A percentile compares a stretch with the other conserved stretches of the same genome.
phyloP scores from a whole-genome alignment of 2,797 vertebrate genomes.

The Semotilus atromaculatus region DNA sequence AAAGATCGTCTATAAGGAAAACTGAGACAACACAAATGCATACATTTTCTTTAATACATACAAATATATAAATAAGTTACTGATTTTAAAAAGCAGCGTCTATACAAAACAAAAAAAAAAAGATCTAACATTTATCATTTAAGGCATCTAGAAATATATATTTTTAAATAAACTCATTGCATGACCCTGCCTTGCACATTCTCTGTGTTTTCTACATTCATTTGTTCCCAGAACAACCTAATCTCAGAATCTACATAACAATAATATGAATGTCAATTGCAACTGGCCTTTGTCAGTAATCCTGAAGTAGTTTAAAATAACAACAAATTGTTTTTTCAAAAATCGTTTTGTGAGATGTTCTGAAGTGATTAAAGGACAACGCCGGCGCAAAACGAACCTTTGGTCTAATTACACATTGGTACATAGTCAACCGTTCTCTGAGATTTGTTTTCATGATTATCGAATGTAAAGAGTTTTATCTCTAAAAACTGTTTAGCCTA shows the following conservation, averaged over 20 bases:
- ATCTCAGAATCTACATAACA: background rate
- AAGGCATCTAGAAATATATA: conserved; percentile 15
- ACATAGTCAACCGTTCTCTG: too few species aligned
- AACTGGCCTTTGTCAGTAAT: background rate
- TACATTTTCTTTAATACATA: conserved; percentile 40
- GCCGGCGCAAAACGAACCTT: too few species aligned
- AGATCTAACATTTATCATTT: conserved; percentile 17
- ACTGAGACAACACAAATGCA: background rate
- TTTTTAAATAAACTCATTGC: background rate
- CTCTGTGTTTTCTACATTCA: background rate
- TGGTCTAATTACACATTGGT: too few species aligned
- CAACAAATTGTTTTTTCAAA: background rate
- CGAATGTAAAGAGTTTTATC: too few species aligned
- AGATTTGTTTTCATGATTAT: too few species aligned
- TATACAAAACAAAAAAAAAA: background rate
- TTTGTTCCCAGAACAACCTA: background rate
- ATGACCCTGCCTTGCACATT: background rate
- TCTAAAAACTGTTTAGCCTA: too few species aligned
- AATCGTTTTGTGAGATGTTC: background rate
- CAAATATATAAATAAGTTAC: conserved; percentile 38
- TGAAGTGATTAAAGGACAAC: background rate
- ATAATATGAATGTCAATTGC: background rate
- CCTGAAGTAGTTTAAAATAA: background rate
- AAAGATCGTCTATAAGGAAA: background rate
- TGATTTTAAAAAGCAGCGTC: conserved; percentile 26